phyloP scores from a whole-genome alignment of 2,888 invertebrate genomes.

The Idaea dimidiata region DNA sequence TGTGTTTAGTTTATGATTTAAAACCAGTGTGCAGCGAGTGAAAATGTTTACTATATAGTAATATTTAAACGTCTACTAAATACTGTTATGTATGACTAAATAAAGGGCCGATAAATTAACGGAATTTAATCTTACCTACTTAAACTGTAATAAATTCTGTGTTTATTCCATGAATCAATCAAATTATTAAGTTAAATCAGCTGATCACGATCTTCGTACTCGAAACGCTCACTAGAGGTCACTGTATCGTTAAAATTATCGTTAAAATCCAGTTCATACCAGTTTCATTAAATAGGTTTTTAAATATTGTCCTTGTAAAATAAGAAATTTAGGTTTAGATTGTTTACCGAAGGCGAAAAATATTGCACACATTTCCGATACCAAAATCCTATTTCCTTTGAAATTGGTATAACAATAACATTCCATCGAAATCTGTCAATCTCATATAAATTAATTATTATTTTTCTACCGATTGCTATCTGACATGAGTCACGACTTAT shows the following conservation, averaged over 20 bases:
- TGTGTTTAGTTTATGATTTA: too few relatives aligned
- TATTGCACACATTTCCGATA: not conserved
- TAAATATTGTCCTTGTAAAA: too few relatives aligned
- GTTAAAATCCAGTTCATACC: constrained; percentile 2
- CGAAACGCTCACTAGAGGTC: constrained; percentile 14
- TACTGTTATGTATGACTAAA: too few relatives aligned
- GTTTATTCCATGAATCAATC: constrained; percentile 3
- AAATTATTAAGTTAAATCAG: constrained; percentile 27
- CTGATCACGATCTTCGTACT: constrained; percentile 27
- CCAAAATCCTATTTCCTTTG: not conserved
- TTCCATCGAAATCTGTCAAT: not conserved
- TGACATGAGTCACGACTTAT: not conserved
- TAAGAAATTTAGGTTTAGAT: too few relatives aligned
- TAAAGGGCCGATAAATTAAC: too few relatives aligned
- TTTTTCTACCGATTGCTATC: not conserved
- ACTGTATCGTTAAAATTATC: constrained; percentile 4
- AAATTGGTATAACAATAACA: not conserved
- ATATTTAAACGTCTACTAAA: too few relatives aligned
- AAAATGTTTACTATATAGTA: too few relatives aligned
- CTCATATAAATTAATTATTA: not conserved
- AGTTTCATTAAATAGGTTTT: constrained; percentile 7
- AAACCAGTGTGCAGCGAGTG: too few relatives aligned
- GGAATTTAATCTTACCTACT: too few relatives aligned
- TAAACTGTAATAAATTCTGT: too few relatives aligned
- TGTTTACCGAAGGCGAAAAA: not conserved